Evolutionary conservation across 1,140 invertebrate genomes (phyloP).

Genomic region (Drosophila arawakana): DNA sequence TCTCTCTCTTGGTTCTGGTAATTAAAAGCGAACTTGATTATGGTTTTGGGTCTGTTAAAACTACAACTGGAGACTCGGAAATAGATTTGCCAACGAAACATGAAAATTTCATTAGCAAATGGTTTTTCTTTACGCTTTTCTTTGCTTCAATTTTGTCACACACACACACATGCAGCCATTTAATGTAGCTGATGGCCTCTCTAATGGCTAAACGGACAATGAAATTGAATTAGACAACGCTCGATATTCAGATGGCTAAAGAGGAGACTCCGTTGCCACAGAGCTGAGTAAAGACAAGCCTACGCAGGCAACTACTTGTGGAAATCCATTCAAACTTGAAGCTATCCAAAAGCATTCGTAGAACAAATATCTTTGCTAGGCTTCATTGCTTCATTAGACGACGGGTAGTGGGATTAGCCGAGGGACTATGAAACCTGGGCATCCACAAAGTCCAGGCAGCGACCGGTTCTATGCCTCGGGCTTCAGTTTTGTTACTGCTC

Average conservation of each 20-base stretch:
- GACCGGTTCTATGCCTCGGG: constrained; percentile 60
- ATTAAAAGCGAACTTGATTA: constrained; percentile 64
- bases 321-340: constrained; percentile 42
- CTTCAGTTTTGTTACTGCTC: background rate
- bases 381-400: constrained; percentile 68
- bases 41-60: constrained; percentile 26
- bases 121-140: background rate
- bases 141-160: constrained; percentile 21
- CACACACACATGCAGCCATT: constrained; percentile 53
- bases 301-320: background rate
- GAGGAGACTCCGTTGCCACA: too few species aligned
- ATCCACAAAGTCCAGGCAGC: constrained; percentile 21
- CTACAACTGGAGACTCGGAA: constrained; percentile 23
- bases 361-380: constrained; percentile 58
- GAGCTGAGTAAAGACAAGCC: background rate
- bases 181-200: constrained; percentile 13
- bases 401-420: constrained; percentile 56
- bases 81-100: constrained; percentile 68
- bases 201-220: constrained; percentile 69
- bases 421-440: constrained; percentile 32
- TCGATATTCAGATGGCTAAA: background rate
- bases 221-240: constrained; percentile 77
- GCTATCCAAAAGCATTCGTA: constrained; percentile 37
- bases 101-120: constrained; percentile 76
- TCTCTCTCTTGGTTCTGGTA: constrained; percentile 36